Evolutionary conservation across 2,888 invertebrate genomes (phyloP).

Genomic region (Copidosoma aretas): DNA sequence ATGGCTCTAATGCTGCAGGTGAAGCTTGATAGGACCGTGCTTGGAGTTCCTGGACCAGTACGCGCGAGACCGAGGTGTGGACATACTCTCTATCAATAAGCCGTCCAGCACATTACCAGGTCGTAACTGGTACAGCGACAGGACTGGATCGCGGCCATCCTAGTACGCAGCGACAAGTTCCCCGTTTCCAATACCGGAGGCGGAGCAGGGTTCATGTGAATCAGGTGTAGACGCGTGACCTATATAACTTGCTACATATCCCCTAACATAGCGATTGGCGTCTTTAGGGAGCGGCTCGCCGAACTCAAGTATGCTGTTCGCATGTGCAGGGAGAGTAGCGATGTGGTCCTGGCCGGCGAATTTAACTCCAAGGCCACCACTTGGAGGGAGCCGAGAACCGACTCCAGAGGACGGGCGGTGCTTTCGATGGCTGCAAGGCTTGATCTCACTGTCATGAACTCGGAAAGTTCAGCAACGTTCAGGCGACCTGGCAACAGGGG

Average conservation of each 20-base stretch:
- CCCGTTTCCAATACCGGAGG: background rate
- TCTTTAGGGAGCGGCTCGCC: background rate
- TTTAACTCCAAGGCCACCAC: background rate
- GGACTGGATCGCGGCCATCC: background rate
- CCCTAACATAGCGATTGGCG: background rate
- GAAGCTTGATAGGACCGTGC: background rate
- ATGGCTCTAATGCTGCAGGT: background rate
- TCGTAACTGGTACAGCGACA: background rate
- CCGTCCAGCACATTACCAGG: background rate
- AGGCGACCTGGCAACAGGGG: background rate
- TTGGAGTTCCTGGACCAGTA: background rate
- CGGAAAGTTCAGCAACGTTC: background rate
- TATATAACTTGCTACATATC: background rate
- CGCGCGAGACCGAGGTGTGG: background rate
- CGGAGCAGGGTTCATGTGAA: no score
- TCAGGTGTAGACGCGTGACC: no score
- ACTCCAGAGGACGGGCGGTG: background rate
- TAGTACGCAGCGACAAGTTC: background rate
- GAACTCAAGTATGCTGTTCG: background rate
- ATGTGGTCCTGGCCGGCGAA: background rate
- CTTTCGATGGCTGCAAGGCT: background rate
- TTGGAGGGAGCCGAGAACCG: background rate
- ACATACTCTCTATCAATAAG: background rate
- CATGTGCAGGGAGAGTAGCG: background rate
- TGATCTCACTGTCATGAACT: background rate